A percentile compares a stretch with the other conserved stretches of the same genome.
Evolutionary conservation across 2,113 vertebrate species (phyloP).

Genomic region (Puntigrus tetrazona): DNA sequence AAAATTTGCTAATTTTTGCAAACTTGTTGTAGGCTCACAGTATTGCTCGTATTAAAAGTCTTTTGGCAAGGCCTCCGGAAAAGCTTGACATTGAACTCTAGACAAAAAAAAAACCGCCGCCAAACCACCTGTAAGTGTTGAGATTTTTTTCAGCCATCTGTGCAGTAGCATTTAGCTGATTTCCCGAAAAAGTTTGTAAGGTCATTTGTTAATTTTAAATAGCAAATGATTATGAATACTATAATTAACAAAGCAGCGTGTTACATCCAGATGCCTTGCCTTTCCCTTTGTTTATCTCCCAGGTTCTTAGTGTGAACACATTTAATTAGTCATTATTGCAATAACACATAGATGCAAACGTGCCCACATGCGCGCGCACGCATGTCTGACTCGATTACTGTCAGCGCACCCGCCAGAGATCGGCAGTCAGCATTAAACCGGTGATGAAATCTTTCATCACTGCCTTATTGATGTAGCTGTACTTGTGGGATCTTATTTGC

Average conservation of each 20-base stretch:
- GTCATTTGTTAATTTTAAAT: slow-evolving; percentile 15
- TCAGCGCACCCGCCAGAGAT: slow-evolving; percentile 39
- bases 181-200: neutral
- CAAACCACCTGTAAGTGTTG: slow-evolving; percentile 2
- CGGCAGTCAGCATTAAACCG: slow-evolving; percentile 24
- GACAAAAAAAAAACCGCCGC: neutral
- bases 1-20: too few species aligned
- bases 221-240: slow-evolving; percentile 35
- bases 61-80: neutral
- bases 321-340: slow-evolving; percentile 55
- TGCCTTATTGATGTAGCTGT: slow-evolving; percentile 48
- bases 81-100: neutral
- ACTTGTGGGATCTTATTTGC: slow-evolving; percentile 44
- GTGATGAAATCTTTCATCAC: slow-evolving; percentile 49
- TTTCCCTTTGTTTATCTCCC: slow-evolving; percentile 31
- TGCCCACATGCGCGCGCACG: neutral
- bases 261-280: slow-evolving; percentile 49
- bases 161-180: neutral
- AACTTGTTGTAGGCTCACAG: neutral
- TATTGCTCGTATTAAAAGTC: neutral
- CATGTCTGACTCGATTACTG: slow-evolving; percentile 42
- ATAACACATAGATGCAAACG: slow-evolving; percentile 29
- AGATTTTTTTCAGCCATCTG: slow-evolving; percentile 4
- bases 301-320: slow-evolving; percentile 42
- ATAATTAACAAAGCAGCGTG: slow-evolving; percentile 40